Conservation (phyloP, 2,888 invertebrate genomes). For the Drosophila fulvimacula region DNA sequence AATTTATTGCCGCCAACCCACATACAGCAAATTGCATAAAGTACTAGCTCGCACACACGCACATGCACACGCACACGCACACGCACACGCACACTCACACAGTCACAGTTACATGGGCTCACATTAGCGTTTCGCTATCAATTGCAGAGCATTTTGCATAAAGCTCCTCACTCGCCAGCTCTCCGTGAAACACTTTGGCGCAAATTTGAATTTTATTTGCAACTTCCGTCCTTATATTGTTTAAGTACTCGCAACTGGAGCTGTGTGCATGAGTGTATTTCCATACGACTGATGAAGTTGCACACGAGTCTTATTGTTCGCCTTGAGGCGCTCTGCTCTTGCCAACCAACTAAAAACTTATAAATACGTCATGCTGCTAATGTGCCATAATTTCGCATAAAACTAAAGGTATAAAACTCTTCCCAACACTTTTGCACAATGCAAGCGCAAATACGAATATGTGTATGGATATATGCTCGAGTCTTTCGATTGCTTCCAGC, state of each 20-base stretch:
- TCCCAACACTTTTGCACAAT: conserved; percentile 29
- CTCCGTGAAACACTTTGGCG: conserved; percentile 75
- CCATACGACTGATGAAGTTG: conserved; percentile 46
- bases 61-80: conserved; percentile 28
- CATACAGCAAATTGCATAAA: conserved; percentile 53
- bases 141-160: conserved; percentile 53
- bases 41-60: conserved; percentile 42
- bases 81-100: conserved; percentile 17
- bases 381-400: conserved; percentile 65
- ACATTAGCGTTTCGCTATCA: conserved; percentile 74
- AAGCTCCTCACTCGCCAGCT: conserved; percentile 32
- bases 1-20: conserved; percentile 62
- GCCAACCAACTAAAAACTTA: conserved; percentile 65
- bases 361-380: conserved; percentile 69
- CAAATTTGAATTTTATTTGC: conserved; percentile 82
- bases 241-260: conserved; percentile 45
- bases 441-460: not conserved
- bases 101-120: conserved; percentile 34
- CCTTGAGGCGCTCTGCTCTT: conserved; percentile 53
- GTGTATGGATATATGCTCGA: conserved; percentile 1
- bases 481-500: conserved; percentile 21
- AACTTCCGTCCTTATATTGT: conserved; percentile 76
- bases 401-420: conserved; percentile 44
- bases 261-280: conserved; percentile 7
- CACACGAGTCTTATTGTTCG: conserved; percentile 53